These are phyloP conservation scores for Heliangelus exortis DNA, from an alignment of 2,797 vertebrate genomes.

Conservation along the genomic window DNA sequence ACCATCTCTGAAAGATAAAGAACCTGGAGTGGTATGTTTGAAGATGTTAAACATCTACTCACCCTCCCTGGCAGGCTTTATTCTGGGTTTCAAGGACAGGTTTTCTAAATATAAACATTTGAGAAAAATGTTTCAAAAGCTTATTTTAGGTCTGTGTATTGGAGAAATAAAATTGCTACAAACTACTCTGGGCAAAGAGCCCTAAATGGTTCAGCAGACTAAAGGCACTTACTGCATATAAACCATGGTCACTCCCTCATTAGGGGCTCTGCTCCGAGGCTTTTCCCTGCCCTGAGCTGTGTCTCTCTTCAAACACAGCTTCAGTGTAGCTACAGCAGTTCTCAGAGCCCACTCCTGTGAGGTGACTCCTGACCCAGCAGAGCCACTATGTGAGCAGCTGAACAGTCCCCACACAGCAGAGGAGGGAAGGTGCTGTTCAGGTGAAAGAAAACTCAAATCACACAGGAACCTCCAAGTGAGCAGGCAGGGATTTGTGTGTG, in stretches of 20 bases:
- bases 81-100: not conserved
- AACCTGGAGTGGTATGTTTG: not conserved
- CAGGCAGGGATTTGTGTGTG: not conserved
- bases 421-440: not conserved
- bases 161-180: conserved; percentile 1
- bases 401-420: not conserved
- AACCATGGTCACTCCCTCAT: not conserved
- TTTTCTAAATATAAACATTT: conserved; percentile 39
- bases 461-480: fast-evolving
- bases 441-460: not conserved
- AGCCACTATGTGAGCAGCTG: fast-evolving
- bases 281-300: not conserved
- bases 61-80: not conserved
- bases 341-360: not conserved
- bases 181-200: not conserved
- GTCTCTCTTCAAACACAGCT: not conserved
- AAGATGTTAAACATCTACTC: conserved; percentile 16
- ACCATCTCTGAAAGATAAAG: conserved; percentile 23
- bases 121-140: not conserved
- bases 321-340: not conserved
- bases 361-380: not conserved
- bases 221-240: not conserved
- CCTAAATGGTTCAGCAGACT: not conserved
- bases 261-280: not conserved
- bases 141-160: not conserved